Base-by-base conservation (phyloP, 2,113 vertebrate genomes). In the Tichodroma muraria region DNA sequence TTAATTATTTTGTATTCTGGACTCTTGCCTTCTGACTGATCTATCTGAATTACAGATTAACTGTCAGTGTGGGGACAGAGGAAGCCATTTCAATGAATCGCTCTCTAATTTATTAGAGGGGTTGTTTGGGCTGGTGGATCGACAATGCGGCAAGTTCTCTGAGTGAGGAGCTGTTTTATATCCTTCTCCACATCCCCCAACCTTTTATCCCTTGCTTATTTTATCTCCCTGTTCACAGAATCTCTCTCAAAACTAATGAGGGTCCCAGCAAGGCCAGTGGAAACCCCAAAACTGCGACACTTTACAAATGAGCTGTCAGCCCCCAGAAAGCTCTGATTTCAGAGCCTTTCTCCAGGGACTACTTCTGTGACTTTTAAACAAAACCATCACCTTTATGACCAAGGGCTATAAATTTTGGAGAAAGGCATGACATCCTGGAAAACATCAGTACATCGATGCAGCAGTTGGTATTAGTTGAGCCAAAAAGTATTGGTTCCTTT, bases 1-100 rank as follows among this genome's bases (percentile, higher is more conserved):
- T 91, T 90, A 97, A 96, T 97, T 93, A 76, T 94, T 95, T 83
- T 90, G 82, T 90, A 85, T 96, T 78, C 97, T 95, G 97, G 95
- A 96, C 94, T 95, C 87, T 60, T 76, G 79, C 94, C 97, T 97
- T 94, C 94, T 91, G 63, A 86, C 94, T 84, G 95, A 95, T 97
- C 93, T 91, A 89, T 97, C 96, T 96, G 95, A 97, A 97, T 98
- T 97, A 97, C 97, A 97, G 97, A 97, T 97, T 92, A 97, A 96
- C 96, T 97, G 95, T 96, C 97, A 96, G 85, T 6, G 1, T 90
- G 72, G 93, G 92, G 82, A 93, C 52, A 40, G 93, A 95, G 80
- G 95, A 93, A 97, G 95, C 95, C 90, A 93, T 97, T 96, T 94
- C 93, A 97, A 94, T 97, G 94, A 97, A 96, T 89, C 44, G 59